Percentiles rank a stretch among this genome's conserved stretches.
Evolutionary conservation across 2,113 vertebrate genomes (phyloP).

Genomic region (Otis tarda): DNA sequence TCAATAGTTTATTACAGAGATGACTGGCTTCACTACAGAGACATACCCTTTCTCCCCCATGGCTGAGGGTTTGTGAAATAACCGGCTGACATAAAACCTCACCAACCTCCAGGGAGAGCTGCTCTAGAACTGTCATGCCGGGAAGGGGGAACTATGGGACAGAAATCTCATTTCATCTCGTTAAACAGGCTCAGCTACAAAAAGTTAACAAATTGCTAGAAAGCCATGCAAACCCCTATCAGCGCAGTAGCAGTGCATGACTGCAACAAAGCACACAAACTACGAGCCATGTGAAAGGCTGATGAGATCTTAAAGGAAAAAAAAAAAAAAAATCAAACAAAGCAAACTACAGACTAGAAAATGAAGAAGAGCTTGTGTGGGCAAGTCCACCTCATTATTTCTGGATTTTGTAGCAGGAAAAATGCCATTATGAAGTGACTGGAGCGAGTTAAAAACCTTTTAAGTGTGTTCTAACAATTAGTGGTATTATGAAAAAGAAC

Average conservation of each 20-base stretch:
- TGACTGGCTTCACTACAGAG: not conserved
- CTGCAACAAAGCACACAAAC: not conserved
- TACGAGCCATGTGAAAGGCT: not conserved
- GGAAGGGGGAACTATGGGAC: not conserved
- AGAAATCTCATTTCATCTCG: not conserved
- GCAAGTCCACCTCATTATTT: constrained; percentile 10
- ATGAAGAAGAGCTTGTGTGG: constrained; percentile 33
- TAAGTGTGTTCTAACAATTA: constrained; percentile 19
- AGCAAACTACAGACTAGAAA: not conserved
- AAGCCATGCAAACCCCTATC: not conserved
- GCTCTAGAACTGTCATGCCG: not conserved
- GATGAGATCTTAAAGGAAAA: not conserved
- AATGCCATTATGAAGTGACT: not conserved
- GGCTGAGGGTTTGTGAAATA: not conserved
- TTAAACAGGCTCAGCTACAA: not conserved
- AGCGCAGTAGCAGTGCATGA: fast-evolving
- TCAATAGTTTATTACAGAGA: not conserved
- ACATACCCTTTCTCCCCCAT: not conserved
- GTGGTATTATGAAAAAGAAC: not conserved
- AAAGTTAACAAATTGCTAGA: not conserved
- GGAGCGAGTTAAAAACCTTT: constrained; percentile 20
- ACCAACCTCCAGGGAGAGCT: not conserved
- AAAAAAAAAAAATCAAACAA: not conserved
- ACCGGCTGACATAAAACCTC: not conserved
- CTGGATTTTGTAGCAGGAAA: not conserved